Conservation (phyloP, 35 echinoderm and acorn worm genomes). For the Eucidaris tribuloides region DNA sequence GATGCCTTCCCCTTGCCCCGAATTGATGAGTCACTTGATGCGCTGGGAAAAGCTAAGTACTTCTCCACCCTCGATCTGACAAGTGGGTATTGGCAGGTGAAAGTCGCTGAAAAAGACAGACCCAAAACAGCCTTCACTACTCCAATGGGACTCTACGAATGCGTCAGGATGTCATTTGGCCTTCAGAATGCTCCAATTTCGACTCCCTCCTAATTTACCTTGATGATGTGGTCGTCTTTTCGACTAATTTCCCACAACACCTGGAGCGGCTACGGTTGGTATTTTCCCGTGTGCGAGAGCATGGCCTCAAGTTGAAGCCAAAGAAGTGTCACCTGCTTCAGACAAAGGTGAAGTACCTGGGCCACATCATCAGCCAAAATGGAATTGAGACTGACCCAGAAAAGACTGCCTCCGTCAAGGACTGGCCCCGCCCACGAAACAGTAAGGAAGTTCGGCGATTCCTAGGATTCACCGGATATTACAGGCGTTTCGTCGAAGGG, state of each 20-base stretch:
- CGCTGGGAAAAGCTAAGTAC: background rate
- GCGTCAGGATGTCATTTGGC: constrained; percentile 31
- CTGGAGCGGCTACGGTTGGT: background rate
- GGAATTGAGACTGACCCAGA: constrained; percentile 23
- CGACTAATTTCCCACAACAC: constrained; percentile 35
- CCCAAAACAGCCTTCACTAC: constrained; percentile 38
- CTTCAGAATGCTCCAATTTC: constrained; percentile 28
- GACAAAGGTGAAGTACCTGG: constrained; percentile 25
- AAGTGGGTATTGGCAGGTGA: constrained; percentile 29
- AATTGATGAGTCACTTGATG: constrained; percentile 39
- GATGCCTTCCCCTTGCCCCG: constrained; percentile 43
- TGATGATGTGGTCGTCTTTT: constrained; percentile 27
- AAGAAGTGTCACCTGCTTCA: constrained; percentile 15
- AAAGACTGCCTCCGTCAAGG: constrained; percentile 1
- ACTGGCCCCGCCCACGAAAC: constrained; percentile 18
- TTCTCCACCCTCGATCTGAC: constrained; percentile 31
- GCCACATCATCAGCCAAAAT: constrained; percentile 28
- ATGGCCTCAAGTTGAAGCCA: constrained; percentile 47
- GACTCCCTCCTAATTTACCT: background rate
- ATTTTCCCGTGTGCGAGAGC: constrained; percentile 20
- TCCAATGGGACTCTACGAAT: constrained; percentile 35
- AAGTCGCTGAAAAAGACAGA: constrained; percentile 27
- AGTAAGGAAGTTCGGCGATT: constrained; percentile 1
- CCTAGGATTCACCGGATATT: constrained; percentile 38
- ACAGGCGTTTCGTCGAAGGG: constrained; percentile 23